A percentile compares a stretch with the other conserved stretches of the same genome.
These are phyloP conservation scores for Daktulosphaira vitifoliae DNA, from an alignment of 1,140 invertebrate species.

Conservation along the genomic window DNA sequence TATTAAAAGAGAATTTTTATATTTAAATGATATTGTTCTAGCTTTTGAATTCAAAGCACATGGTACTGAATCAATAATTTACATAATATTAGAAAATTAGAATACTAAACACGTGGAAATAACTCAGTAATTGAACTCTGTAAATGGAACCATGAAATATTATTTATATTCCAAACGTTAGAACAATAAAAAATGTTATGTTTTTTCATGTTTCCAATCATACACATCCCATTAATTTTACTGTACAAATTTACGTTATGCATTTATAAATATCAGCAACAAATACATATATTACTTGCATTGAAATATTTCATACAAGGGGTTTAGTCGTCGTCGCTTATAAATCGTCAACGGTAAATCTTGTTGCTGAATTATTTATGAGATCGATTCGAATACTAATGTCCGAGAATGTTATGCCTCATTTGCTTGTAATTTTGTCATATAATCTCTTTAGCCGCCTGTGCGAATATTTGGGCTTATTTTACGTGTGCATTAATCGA, in stretches of 20 bases:
- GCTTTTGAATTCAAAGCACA: too few relatives aligned
- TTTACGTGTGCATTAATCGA: neutral
- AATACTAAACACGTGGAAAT: too few relatives aligned
- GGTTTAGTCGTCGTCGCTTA: conserved; percentile 23
- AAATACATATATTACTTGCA: conserved; percentile 5
- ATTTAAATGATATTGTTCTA: too few relatives aligned
- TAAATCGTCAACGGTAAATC: conserved; percentile 30
- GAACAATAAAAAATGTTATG: too few relatives aligned
- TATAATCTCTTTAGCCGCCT: conserved; percentile 11
- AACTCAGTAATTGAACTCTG: too few relatives aligned
- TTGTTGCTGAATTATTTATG: conserved; percentile 32
- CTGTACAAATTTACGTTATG: neutral
- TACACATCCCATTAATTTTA: neutral
- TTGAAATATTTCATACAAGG: conserved; percentile 24
- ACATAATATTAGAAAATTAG: too few relatives aligned
- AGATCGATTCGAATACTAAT: conserved; percentile 31
- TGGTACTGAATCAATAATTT: too few relatives aligned
- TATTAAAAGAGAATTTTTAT: too few relatives aligned
- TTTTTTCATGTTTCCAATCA: neutral
- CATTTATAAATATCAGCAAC: conserved; percentile 16
- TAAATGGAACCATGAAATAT: too few relatives aligned
- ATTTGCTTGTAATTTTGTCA: conserved; percentile 31
- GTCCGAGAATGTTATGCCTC: conserved; percentile 19
- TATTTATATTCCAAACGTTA: too few relatives aligned
- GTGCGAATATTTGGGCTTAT: neutral